These are phyloP conservation scores for Hermodice carunculata DNA, from an alignment of 2,888 invertebrate genomes.

Conservation along the genomic window DNA sequence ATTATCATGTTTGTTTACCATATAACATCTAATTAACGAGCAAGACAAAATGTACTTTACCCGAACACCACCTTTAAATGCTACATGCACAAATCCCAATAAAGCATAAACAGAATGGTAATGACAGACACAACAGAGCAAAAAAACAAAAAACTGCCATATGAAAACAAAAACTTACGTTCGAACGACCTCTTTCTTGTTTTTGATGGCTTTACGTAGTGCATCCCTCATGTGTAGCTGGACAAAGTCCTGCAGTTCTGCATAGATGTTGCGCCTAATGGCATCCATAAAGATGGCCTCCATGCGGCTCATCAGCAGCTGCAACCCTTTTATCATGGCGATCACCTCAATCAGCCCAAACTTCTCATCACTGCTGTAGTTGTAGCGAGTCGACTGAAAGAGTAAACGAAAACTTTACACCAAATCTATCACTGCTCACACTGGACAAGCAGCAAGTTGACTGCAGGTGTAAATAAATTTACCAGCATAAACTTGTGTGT, in stretches of 20 bases:
- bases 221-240: constrained; percentile 91
- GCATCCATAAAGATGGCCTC: constrained; percentile 96
- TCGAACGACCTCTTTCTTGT: constrained; percentile 92
- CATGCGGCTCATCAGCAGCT: constrained; percentile 92
- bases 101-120: background rate
- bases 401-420: no score
- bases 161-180: constrained; percentile 50
- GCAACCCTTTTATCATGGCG: constrained; percentile 98
- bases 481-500: no score
- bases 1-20: no score
- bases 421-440: no score
- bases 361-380: constrained; percentile 97
- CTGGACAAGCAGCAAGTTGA: no score
- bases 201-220: constrained; percentile 94
- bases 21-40: no score
- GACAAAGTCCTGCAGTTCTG: constrained; percentile 97
- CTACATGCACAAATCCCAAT: background rate
- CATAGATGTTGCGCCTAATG: constrained; percentile 91
- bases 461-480: no score
- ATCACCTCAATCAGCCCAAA: constrained; percentile 98
- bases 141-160: background rate
- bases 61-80: background rate
- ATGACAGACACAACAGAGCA: background rate
- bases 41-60: no score
- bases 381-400: constrained; percentile 90